Evolutionary conservation across 2,888 invertebrate genomes (phyloP).

Genomic region (Xanthorhoe designata): DNA sequence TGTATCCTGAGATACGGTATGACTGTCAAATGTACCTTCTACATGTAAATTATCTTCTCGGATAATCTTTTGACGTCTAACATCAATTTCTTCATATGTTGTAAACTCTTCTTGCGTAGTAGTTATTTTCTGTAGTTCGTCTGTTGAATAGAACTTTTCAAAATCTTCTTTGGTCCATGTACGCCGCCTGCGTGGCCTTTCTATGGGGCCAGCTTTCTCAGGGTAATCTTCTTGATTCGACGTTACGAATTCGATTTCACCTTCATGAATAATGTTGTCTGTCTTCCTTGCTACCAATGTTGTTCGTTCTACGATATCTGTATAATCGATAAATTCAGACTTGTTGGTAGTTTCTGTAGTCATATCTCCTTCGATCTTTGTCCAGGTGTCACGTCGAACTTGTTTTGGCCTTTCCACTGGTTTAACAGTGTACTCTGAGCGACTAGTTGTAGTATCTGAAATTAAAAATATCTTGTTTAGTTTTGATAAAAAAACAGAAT

Average conservation of each 20-base stretch:
- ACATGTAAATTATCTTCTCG: slow-evolving; percentile 81
- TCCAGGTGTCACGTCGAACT: slow-evolving; percentile 91
- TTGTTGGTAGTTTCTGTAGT: slow-evolving; percentile 88
- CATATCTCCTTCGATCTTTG: slow-evolving; percentile 91
- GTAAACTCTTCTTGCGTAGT: slow-evolving; percentile 89
- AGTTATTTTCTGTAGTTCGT: slow-evolving; percentile 84
- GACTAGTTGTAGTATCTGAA: slow-evolving; percentile 89
- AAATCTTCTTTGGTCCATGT: slow-evolving; percentile 91
- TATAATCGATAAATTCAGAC: slow-evolving; percentile 88
- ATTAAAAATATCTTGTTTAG: slow-evolving; percentile 38
- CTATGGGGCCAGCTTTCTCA: slow-evolving; percentile 84
- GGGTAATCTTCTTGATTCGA: slow-evolving; percentile 87
- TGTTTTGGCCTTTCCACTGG: slow-evolving; percentile 87
- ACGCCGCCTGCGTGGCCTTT: slow-evolving; percentile 86
- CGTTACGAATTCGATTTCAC: slow-evolving; percentile 88
- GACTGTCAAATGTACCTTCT: slow-evolving; percentile 82
- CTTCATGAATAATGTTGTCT: slow-evolving; percentile 89
- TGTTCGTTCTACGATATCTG: slow-evolving; percentile 84
- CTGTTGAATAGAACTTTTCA: slow-evolving; percentile 88
- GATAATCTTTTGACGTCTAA: slow-evolving; percentile 71
- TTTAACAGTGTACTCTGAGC: slow-evolving; percentile 89
- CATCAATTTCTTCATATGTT: slow-evolving; percentile 86
- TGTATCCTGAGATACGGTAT: slow-evolving; percentile 68
- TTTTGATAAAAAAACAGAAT: not conserved
- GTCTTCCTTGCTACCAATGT: slow-evolving; percentile 85